A percentile compares a stretch with the other conserved stretches of the same genome.
Evolutionary conservation across 2,797 vertebrate species (phyloP).

Genomic region (Petrocephalus sullivani): DNA sequence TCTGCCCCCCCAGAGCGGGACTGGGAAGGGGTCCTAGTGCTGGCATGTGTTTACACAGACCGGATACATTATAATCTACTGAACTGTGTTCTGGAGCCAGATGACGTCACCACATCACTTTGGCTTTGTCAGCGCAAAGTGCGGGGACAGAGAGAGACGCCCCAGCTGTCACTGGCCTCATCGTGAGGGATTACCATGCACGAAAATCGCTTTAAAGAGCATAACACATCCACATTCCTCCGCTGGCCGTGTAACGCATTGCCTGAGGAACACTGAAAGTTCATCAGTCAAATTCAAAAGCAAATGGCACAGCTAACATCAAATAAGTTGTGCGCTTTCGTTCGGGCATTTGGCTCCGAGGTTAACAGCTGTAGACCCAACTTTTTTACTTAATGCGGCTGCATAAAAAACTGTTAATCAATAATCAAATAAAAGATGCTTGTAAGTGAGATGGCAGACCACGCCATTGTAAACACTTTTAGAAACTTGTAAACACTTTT

Average conservation of each 20-base stretch:
- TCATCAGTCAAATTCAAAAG: neutral
- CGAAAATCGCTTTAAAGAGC: neutral
- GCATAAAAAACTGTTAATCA: neutral
- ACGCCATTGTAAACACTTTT: no score
- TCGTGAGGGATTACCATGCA: neutral
- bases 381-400: neutral
- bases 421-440: no score
- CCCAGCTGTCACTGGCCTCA: neutral
- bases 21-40: neutral
- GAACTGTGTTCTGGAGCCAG: neutral
- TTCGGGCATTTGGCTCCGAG: neutral
- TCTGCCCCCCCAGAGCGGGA: conserved; percentile 37
- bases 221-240: neutral
- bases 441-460: no score
- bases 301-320: neutral
- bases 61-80: neutral
- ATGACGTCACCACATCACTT: neutral
- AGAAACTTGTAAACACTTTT: no score
- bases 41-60: neutral
- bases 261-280: neutral
- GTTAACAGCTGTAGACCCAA: neutral
- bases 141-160: neutral
- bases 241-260: neutral
- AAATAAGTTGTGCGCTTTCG: neutral
- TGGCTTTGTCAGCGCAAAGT: neutral